These are phyloP conservation scores for Dolichoris vasculosae DNA, from an alignment of 1,140 invertebrate species.

Conservation along the genomic window DNA sequence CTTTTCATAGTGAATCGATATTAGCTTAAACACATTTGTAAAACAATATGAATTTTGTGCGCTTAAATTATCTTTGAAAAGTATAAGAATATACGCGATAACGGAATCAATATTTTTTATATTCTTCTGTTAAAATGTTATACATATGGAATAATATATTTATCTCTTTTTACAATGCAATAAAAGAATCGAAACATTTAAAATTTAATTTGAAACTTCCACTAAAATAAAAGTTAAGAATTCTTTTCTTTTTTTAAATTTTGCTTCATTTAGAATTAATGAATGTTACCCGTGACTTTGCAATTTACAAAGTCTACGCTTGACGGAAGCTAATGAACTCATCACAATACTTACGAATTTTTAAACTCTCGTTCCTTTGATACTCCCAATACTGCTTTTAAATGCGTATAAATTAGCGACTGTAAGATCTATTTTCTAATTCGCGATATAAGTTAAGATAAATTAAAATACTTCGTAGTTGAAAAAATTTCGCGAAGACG, in stretches of 20 bases:
- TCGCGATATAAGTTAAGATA: no score
- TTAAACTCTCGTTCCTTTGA: not conserved
- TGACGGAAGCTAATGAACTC: slow-evolving; percentile 24
- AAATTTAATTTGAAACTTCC: not conserved
- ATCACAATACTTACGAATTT: slow-evolving; percentile 7
- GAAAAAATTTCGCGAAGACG: not conserved
- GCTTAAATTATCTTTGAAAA: no score
- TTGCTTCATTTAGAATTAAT: not conserved
- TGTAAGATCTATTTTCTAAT: not conserved
- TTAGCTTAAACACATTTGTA: no score
- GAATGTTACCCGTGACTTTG: slow-evolving; percentile 2
- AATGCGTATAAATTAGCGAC: slow-evolving; percentile 39
- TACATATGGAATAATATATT: not conserved
- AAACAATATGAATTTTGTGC: no score
- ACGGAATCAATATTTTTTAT: no score
- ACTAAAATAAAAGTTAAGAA: slow-evolving; percentile 4
- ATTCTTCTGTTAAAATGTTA: not conserved
- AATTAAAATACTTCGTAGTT: no score
- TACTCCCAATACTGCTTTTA: not conserved
- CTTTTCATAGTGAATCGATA: no score
- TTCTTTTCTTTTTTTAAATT: not conserved
- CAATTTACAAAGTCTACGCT: not conserved
- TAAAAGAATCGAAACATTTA: not conserved
- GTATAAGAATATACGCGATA: no score
- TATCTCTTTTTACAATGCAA: not conserved